A percentile compares a stretch with the other conserved stretches of the same genome.
Evolutionary conservation across 2,113 vertebrate species (phyloP).

Genomic region (Daphoenositta chrysoptera): DNA sequence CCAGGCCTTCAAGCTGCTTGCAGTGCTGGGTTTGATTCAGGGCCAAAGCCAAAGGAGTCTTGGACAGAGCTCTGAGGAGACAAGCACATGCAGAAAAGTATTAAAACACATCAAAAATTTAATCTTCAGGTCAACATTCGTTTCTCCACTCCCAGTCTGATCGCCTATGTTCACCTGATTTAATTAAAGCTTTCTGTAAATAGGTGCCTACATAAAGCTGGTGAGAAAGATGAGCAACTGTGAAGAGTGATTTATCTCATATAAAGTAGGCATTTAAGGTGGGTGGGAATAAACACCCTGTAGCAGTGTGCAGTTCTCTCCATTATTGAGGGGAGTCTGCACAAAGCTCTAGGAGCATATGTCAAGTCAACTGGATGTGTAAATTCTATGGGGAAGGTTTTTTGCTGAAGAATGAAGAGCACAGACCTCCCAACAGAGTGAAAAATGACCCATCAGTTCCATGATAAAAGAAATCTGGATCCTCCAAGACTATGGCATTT

Average conservation of each 20-base stretch:
- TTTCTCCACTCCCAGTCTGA: neutral
- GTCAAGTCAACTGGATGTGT: neutral
- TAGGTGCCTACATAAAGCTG: neutral
- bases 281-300: neutral
- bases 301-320: neutral
- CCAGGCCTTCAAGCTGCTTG: slow-evolving; percentile 90
- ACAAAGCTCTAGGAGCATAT: neutral
- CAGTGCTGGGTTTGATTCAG: slow-evolving; percentile 97
- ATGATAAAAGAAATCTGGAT: neutral
- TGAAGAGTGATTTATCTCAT: neutral
- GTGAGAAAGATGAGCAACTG: neutral
- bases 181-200: neutral
- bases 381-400: neutral
- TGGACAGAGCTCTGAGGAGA: slow-evolving; percentile 84
- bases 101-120: neutral
- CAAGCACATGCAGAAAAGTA: neutral
- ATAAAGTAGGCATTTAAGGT: neutral
- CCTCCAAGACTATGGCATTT: neutral
- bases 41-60: slow-evolving; percentile 78
- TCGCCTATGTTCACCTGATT: neutral
- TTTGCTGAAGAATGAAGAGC: neutral
- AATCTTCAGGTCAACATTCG: neutral
- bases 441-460: slow-evolving; percentile 20
- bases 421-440: neutral
- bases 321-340: neutral